Conservation (phyloP, 2,888 invertebrate species). For the Listrodromus nycthemerus region DNA sequence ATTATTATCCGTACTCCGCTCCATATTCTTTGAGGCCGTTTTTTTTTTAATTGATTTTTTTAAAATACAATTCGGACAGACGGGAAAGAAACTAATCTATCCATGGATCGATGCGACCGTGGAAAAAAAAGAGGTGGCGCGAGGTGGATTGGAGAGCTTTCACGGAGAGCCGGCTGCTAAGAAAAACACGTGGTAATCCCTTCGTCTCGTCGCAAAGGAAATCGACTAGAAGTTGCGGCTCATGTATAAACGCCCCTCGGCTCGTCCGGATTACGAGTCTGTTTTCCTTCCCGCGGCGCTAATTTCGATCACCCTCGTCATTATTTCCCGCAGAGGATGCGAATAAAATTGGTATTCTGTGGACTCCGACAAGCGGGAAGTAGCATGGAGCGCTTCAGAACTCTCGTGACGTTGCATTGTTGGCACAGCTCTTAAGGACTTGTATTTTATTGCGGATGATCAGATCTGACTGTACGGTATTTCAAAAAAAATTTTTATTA, state of each 20-base stretch:
- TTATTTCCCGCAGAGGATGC: not conserved
- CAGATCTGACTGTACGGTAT: constrained; percentile 10
- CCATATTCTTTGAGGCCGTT: not conserved
- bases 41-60: constrained; percentile 24
- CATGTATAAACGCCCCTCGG: constrained; percentile 72
- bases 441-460: constrained; percentile 38
- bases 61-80: not conserved
- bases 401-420: not conserved
- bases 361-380: not conserved
- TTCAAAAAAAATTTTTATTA: constrained; percentile 19
- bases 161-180: constrained; percentile 31
- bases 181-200: constrained; percentile 52
- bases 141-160: constrained; percentile 26
- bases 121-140: not conserved
- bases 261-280: constrained; percentile 74
- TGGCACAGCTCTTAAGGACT: constrained; percentile 3
- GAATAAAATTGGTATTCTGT: not conserved
- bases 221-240: constrained; percentile 74
- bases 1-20: constrained; percentile 10
- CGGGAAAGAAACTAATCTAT: constrained; percentile 29
- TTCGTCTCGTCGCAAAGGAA: constrained; percentile 67
- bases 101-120: constrained; percentile 28
- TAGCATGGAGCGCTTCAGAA: not conserved
- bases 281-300: constrained; percentile 73
- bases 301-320: constrained; percentile 52